phyloP scores from a whole-genome alignment of 2,113 vertebrate species.

The Myanophis thanlyinensis region DNA sequence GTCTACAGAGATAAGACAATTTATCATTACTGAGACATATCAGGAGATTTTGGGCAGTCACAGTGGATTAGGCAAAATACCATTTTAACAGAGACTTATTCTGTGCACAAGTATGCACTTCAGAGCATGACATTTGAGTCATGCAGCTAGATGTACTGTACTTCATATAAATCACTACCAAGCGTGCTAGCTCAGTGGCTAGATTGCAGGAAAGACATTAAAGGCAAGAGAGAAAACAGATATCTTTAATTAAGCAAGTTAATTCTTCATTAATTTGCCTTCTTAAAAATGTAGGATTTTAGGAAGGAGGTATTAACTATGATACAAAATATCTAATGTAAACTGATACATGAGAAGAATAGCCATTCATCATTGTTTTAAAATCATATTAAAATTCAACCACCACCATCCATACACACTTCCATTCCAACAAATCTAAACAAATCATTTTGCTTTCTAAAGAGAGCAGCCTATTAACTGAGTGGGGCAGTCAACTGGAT shows the following conservation, averaged over 20 bases:
- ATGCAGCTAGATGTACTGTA: conserved; percentile 16
- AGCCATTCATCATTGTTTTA: neutral
- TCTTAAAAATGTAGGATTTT: neutral
- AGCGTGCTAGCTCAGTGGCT: neutral
- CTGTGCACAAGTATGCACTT: neutral
- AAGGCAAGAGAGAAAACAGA: neutral
- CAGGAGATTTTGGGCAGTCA: conserved; percentile 1
- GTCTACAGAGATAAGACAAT: neutral
- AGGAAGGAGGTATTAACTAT: neutral
- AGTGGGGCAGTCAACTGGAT: neutral
- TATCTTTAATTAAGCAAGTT: neutral
- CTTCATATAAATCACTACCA: neutral
- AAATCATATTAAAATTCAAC: neutral
- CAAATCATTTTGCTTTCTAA: neutral
- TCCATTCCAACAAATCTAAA: neutral
- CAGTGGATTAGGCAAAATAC: conserved; percentile 3
- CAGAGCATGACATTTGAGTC: conserved; percentile 1
- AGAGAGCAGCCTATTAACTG: neutral
- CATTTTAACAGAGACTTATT: neutral
- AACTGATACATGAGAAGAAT: neutral
- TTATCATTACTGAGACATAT: conserved; percentile 5
- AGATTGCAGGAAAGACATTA: neutral
- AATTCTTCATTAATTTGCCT: neutral
- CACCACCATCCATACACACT: neutral
- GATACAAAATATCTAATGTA: neutral